Evolutionary conservation across 1,140 invertebrate genomes (phyloP), one percentile per base, ranked within the genome.

Genomic region (Hylaeus anthracinus): DNA sequence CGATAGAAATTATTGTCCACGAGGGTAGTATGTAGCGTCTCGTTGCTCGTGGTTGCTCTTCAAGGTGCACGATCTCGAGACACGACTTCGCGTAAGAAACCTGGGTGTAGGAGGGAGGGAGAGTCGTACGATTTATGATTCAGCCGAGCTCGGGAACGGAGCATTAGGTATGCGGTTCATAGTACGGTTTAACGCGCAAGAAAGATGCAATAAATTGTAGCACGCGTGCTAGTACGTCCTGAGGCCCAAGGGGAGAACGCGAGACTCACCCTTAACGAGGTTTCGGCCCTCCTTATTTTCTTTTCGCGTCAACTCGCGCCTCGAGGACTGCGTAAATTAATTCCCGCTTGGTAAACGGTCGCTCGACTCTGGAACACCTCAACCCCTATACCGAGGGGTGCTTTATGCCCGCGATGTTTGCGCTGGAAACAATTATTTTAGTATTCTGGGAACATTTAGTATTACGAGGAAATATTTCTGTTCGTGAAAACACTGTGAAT

Each of bases 161-260:
- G 83, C 89, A 89, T 90, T 89, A 90, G 86, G 88, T 90, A 90
- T 89, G 87, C 89, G 78, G 89, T 88, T 89, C 87, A 83, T 89
- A 86, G 71, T 82, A 85, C 74, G 88, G 88, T 90, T 90, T 90
- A 89, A 88, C 89, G 87, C 82, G 81, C 87, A 90, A 90, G 90
- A 90, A 90, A 90, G 89, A 84, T 66, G 88, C 83, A 83, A 90
- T 90, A 90, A 90, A 90, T 90, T 88, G 88, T 90, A 87, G 79
- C 82, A 85, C 82, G 81, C 80, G 87, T 78, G 80, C 86, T 86
- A 88, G 83, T 84, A 84, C 77, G 66, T 81, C 72, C 61, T 55
- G n/a, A 6, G 56, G 6, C 9, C 43, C 15, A 60, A 41, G 45
- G 67, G 56, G 65, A 58, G 80, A 71, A 66, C 71, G 55, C 37